A percentile compares a stretch with the other conserved stretches of the same genome.
Conservation (phyloP, 2,113 vertebrate genomes). For the Sakesphorus luctuosus region DNA sequence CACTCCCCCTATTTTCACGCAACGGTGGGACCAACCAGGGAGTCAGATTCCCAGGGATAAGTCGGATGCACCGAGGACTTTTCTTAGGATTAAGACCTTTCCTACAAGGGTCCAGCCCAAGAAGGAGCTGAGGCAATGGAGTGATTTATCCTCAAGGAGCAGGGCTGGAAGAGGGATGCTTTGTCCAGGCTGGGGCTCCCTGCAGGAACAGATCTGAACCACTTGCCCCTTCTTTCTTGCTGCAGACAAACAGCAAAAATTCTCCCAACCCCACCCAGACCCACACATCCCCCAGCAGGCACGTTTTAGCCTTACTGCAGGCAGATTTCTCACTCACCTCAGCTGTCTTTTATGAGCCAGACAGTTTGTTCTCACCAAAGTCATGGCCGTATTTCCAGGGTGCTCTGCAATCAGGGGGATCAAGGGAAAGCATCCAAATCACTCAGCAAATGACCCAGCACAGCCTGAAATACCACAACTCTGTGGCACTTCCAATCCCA, state of each 20-base stretch:
- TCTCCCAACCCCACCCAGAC: background rate
- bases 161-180: background rate
- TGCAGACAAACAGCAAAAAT: background rate
- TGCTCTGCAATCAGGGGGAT: background rate
- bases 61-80: background rate
- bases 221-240: background rate
- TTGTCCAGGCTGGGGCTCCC: background rate
- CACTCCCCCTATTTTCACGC: fast-evolving
- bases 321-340: background rate
- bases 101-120: background rate
- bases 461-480: background rate
- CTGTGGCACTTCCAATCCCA: background rate
- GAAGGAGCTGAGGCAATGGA: background rate
- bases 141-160: background rate
- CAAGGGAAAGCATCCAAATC: background rate
- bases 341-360: background rate
- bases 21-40: background rate
- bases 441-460: background rate
- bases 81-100: background rate
- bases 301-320: background rate
- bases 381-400: background rate
- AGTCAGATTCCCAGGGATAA: background rate
- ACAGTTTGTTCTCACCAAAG: conserved; percentile 5
- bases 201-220: fast-evolving
- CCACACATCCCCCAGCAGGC: background rate